Conservation (phyloP, 2,888 invertebrate genomes). For the Euzetes globulus region DNA sequence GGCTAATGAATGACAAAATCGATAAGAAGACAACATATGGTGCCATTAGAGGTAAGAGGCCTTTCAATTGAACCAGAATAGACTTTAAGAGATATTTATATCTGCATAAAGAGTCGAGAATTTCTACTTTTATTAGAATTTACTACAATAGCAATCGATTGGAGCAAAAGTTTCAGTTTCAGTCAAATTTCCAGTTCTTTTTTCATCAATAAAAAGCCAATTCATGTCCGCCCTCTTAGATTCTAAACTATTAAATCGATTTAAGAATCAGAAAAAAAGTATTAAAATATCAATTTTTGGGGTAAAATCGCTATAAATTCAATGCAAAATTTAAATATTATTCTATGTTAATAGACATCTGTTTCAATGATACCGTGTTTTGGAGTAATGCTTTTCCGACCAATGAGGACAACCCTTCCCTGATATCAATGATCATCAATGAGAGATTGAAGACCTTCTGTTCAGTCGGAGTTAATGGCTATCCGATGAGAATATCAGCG, state of each 20-base stretch:
- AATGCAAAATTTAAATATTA: neutral
- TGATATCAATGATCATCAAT: neutral
- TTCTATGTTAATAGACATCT: neutral
- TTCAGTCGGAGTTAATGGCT: neutral
- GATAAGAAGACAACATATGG: conserved; percentile 22
- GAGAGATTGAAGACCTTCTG: neutral
- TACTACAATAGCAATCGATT: neutral
- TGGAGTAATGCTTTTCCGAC: neutral
- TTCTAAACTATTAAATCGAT: neutral
- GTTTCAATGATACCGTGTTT: neutral
- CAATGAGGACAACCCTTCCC: neutral
- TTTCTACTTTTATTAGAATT: neutral
- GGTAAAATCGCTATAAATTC: neutral
- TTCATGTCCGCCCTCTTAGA: neutral
- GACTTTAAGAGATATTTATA: conserved; percentile 15
- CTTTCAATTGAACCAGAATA: neutral
- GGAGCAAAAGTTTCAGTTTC: neutral
- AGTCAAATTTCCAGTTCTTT: neutral
- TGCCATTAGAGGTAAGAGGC: conserved; percentile 4
- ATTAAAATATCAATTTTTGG: neutral
- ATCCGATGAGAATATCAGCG: no score
- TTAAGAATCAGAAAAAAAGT: neutral
- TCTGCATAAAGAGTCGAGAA: neutral
- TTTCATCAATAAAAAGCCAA: neutral
- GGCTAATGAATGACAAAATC: conserved; percentile 25